Conservation (phyloP, 2,797 vertebrate species). For the Sebastes goodei region DNA sequence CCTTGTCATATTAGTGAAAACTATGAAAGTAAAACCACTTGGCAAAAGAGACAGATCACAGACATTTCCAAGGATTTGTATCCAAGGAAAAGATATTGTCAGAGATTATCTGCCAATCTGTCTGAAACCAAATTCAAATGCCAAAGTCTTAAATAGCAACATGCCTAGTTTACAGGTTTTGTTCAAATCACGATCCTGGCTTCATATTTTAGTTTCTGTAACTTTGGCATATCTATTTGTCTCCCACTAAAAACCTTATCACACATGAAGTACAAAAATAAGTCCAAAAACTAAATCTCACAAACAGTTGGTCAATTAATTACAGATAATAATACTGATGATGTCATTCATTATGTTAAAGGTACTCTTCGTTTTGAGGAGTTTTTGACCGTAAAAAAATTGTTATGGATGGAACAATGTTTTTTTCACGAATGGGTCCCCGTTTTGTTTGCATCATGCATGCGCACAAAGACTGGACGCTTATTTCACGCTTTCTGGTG, state of each 20-base stretch:
- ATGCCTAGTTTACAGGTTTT: not conserved
- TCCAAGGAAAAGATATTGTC: not conserved
- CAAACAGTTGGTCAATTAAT: not conserved
- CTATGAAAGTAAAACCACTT: not conserved
- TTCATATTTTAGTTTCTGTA: not conserved
- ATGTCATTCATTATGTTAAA: not conserved
- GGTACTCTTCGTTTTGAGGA: not conserved
- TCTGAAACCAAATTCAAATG: not conserved
- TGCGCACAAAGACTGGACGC: not conserved
- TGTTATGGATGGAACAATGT: not conserved
- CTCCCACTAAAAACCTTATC: not conserved
- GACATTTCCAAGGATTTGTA: not conserved
- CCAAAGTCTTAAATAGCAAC: not conserved
- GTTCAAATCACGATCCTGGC: not conserved
- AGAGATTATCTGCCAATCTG: not conserved
- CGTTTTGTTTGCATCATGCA: not conserved
- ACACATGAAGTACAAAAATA: not conserved
- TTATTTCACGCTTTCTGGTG: not conserved
- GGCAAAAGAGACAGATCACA: not conserved
- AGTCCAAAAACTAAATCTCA: not conserved
- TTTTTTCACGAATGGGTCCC: not conserved
- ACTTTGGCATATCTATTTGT: not conserved
- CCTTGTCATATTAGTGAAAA: not conserved
- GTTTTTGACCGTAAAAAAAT: not conserved
- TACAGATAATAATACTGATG: not conserved